Conservation (phyloP, 2,888 invertebrate genomes). For the Cryptops parisi region DNA sequence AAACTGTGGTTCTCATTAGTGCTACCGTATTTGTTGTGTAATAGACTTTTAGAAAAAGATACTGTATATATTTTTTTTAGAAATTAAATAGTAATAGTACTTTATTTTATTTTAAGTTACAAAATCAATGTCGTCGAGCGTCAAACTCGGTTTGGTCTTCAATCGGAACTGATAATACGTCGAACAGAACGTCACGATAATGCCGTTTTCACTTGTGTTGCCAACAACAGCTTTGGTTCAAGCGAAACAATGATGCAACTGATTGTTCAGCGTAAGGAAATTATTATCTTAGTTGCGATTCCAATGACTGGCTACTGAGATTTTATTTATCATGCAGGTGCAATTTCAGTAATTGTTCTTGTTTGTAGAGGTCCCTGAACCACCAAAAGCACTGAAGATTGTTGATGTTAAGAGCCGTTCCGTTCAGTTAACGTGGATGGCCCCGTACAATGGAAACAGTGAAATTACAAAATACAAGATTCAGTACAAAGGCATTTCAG, state of each 20-base stretch:
- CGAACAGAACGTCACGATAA: constrained; percentile 6
- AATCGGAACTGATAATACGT: constrained; percentile 8
- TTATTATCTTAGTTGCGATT: too few relatives aligned
- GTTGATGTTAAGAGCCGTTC: constrained; percentile 80
- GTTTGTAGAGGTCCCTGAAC: constrained; percentile 27
- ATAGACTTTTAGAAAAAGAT: too few relatives aligned
- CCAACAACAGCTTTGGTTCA: constrained; percentile 9
- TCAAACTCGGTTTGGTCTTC: too few relatives aligned
- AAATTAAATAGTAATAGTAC: too few relatives aligned
- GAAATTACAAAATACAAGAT: constrained; percentile 77
- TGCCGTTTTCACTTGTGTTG: constrained; percentile 7
- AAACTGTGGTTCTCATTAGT: too few relatives aligned
- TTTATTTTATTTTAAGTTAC: too few relatives aligned
- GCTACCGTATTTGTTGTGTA: too few relatives aligned
- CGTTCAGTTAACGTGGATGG: constrained; percentile 81
- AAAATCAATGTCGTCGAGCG: too few relatives aligned
- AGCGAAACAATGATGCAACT: constrained; percentile 5
- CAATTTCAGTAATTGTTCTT: too few relatives aligned
- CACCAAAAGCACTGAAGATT: constrained; percentile 73
- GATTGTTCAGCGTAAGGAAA: constrained; percentile 11
- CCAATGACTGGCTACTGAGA: too few relatives aligned
- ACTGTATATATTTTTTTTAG: too few relatives aligned
- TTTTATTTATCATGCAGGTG: too few relatives aligned
- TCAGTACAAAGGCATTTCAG: constrained; percentile 43
- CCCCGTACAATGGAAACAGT: constrained; percentile 83